phyloP scores from a whole-genome alignment of 2,797 vertebrate species.

The Gobio occitaniae region DNA sequence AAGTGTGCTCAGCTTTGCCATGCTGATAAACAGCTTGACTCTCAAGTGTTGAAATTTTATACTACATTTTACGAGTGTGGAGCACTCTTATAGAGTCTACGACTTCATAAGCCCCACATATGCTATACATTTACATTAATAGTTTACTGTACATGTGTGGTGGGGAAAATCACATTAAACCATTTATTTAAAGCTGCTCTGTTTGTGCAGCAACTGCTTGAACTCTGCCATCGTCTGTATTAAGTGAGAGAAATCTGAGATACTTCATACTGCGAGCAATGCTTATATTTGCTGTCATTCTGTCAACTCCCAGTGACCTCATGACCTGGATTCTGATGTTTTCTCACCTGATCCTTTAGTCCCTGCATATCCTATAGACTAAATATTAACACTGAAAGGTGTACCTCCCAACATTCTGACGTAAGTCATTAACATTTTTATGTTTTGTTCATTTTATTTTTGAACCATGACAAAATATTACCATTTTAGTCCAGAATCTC shows the following conservation, averaged over 20 bases:
- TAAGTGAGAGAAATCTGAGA: constrained; percentile 43
- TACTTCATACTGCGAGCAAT: constrained; percentile 22
- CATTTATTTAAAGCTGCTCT: neutral
- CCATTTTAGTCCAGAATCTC: neutral
- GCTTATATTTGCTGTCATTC: constrained; percentile 24
- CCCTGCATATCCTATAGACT: neutral
- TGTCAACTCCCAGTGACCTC: neutral
- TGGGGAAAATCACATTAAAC: neutral
- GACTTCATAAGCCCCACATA: neutral
- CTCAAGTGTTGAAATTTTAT: neutral
- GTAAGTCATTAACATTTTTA: neutral
- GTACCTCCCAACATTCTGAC: neutral
- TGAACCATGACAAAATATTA: neutral
- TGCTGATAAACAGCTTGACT: neutral
- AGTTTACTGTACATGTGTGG: neutral
- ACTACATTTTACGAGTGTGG: neutral
- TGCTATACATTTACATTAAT: neutral
- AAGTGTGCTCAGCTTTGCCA: neutral
- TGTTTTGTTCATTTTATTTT: neutral
- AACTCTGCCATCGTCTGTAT: constrained; percentile 28
- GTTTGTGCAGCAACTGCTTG: neutral
- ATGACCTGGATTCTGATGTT: constrained; percentile 17
- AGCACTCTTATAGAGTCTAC: neutral
- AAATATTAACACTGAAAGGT: neutral
- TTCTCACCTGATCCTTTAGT: neutral